These are phyloP conservation scores for Entelurus aequoreus DNA, from an alignment of 2,113 vertebrate species.

Conservation along the genomic window DNA sequence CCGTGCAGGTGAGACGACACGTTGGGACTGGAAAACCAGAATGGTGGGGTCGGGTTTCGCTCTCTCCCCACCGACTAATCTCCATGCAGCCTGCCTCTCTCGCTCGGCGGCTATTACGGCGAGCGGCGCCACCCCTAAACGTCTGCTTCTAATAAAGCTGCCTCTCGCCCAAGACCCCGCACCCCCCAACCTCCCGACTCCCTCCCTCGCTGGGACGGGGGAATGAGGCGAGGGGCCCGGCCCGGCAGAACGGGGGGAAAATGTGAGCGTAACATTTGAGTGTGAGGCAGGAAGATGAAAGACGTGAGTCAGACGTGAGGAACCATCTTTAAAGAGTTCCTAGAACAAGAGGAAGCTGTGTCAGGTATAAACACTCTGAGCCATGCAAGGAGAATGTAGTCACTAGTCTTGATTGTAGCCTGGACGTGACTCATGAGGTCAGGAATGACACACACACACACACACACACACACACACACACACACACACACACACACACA, in stretches of 20 bases:
- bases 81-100: constrained; percentile 31
- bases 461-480: constrained; percentile 16
- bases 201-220: constrained; percentile 24
- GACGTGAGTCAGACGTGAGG: not conserved
- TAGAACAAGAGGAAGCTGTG: constrained; percentile 24
- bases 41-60: constrained; percentile 60
- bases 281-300: constrained; percentile 6
- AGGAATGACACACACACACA: constrained; percentile 19
- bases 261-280: constrained; percentile 3
- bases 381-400: not conserved
- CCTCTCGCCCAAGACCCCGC: constrained; percentile 25
- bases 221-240: constrained; percentile 53
- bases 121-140: constrained; percentile 63
- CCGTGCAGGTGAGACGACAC: constrained; percentile 73
- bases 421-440: constrained; percentile 42
- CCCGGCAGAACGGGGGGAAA: constrained; percentile 43
- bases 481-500: constrained; percentile 9
- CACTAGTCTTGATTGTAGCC: constrained; percentile 33
- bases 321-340: not conserved
- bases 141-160: constrained; percentile 76
- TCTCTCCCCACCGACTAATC: constrained; percentile 55
- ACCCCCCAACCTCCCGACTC: not conserved
- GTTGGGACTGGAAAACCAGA: too few relatives aligned
- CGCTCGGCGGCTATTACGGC: constrained; percentile 19
- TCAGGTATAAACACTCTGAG: constrained; percentile 44